Percentiles rank a stretch among this genome's conserved stretches.
Conservation (phyloP, 2,888 invertebrate species). For the Pterostichus niger region DNA sequence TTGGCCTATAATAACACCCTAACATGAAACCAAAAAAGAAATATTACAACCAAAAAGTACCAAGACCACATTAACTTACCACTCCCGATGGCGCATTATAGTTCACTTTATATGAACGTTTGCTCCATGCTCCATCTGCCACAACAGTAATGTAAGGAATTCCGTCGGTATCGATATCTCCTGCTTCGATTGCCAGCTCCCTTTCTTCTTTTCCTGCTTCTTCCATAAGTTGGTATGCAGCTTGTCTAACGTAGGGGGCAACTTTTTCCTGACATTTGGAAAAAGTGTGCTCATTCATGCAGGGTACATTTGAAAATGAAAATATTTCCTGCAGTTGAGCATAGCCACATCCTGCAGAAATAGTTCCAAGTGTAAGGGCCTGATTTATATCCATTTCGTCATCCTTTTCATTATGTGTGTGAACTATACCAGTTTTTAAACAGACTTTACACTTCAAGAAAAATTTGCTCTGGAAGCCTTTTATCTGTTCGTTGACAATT, state of each 20-base stretch:
- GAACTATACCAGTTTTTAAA: neutral
- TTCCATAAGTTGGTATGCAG: conserved; percentile 23
- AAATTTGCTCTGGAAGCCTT: too few species aligned
- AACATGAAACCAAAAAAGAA: neutral
- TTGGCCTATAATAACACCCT: conserved; percentile 43
- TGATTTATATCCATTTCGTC: conserved; percentile 11
- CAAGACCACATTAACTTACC: neutral
- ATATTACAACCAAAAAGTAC: neutral
- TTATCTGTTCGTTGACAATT: too few species aligned
- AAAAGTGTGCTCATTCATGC: conserved; percentile 40
- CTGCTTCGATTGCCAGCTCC: conserved; percentile 26
- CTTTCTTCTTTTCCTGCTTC: conserved; percentile 39
- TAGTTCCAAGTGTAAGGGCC: conserved; percentile 1
- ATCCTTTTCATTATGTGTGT: neutral
- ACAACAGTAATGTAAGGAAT: conserved; percentile 42
- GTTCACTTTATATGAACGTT: conserved; percentile 50
- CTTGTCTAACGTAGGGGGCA: neutral
- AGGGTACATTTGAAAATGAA: conserved; percentile 23
- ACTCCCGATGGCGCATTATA: conserved; percentile 39
- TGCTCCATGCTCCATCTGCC: conserved; percentile 43
- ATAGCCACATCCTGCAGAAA: conserved; percentile 18
- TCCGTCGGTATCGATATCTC: conserved; percentile 31
- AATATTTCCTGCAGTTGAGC: conserved; percentile 22
- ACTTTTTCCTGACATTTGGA: conserved; percentile 20
- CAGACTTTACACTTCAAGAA: too few species aligned